Conservation (phyloP, 1,140 invertebrate genomes). For the Pseudomyrmex concolor region DNA sequence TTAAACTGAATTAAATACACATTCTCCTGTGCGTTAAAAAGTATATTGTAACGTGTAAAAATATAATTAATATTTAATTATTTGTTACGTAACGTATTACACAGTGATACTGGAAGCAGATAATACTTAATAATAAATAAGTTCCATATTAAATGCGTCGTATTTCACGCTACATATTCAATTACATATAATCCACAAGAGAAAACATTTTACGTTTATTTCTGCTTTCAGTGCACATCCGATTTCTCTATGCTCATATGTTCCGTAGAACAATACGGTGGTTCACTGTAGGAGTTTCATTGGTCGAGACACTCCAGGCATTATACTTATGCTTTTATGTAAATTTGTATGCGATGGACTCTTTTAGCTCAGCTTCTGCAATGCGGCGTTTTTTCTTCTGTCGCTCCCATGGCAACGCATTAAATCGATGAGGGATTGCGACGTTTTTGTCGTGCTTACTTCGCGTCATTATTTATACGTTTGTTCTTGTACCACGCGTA, state of each 20-base stretch:
- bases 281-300: constrained; percentile 1
- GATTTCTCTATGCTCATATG: neutral
- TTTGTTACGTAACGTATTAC: neutral
- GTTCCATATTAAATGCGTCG: neutral
- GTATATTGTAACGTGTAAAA: constrained; percentile 9
- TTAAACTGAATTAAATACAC: no score
- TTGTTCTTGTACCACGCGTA: constrained; percentile 54
- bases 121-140: neutral
- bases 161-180: neutral
- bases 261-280: constrained; percentile 27
- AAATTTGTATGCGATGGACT: constrained; percentile 57
- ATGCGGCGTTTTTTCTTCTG: constrained; percentile 27
- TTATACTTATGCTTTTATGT: constrained; percentile 52
- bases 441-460: constrained; percentile 56
- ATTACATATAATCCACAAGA: constrained; percentile 8
- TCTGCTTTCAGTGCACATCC: neutral
- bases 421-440: constrained; percentile 58
- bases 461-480: constrained; percentile 58
- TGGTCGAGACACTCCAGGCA: constrained; percentile 23
- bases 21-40: no score
- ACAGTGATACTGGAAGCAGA: neutral
- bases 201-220: neutral
- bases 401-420: constrained; percentile 56
- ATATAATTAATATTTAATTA: neutral
- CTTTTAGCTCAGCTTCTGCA: constrained; percentile 42